Conservation (phyloP, 2,888 invertebrate species). For the Aporophyla nigra region DNA sequence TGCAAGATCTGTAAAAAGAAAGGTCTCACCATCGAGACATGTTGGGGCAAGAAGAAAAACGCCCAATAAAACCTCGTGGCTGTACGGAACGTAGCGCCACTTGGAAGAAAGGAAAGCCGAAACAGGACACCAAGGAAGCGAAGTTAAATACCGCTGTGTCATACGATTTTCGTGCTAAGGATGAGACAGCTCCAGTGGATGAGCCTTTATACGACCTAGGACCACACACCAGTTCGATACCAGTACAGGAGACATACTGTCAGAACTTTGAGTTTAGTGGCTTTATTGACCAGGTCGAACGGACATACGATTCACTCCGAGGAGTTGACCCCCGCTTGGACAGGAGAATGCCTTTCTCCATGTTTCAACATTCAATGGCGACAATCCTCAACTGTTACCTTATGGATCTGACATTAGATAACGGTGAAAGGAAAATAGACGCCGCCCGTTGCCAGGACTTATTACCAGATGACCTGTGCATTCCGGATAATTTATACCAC, state of each 20-base stretch:
- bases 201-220: neutral
- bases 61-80: neutral
- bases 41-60: no score
- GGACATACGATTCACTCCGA: neutral
- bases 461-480: neutral
- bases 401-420: neutral
- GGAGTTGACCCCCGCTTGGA: neutral
- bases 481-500: neutral
- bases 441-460: neutral
- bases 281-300: accelerated
- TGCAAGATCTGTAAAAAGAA: no score
- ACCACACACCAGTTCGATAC: neutral
- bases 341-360: accelerated
- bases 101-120: neutral
- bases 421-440: neutral
- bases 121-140: neutral
- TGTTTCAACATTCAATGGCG: neutral
- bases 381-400: neutral
- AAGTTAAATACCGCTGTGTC: neutral
- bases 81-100: neutral
- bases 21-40: no score
- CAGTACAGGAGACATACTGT: neutral
- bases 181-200: neutral
- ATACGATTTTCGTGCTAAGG: neutral
- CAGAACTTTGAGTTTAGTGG: neutral